Evolutionary conservation across 2,113 vertebrate genomes (phyloP).

Genomic region (Aptenodytes patagonicus): DNA sequence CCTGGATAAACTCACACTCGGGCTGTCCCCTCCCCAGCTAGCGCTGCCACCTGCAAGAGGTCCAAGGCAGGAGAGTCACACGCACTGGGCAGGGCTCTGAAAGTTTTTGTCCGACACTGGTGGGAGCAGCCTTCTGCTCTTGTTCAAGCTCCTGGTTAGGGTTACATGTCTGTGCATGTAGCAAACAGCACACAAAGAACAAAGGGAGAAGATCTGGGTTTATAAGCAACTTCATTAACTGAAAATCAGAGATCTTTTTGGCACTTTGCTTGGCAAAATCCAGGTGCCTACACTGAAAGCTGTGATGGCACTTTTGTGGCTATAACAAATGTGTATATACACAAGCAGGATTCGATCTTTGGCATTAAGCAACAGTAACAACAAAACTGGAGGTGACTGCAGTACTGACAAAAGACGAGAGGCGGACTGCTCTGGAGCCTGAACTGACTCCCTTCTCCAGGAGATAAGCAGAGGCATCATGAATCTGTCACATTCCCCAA

Average conservation of each 20-base stretch:
- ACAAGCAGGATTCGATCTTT: not conserved
- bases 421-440: not conserved
- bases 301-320: not conserved
- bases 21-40: not conserved
- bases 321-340: not conserved
- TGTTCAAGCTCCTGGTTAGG: not conserved
- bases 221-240: not conserved
- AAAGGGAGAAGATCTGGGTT: not conserved
- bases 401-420: not conserved
- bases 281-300: not conserved
- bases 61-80: not conserved
- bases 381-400: not conserved
- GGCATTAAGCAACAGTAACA: not conserved
- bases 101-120: not conserved
- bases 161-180: accelerated
- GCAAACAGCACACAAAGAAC: not conserved
- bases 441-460: not conserved
- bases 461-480: not conserved
- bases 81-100: not conserved
- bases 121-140: not conserved
- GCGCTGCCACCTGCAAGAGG: not conserved
- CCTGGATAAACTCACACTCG: not conserved
- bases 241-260: not conserved
- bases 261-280: not conserved
- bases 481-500: not conserved